Base-by-base conservation (phyloP, 2,888 invertebrate species). In the Dryadula phaetusa region DNA sequence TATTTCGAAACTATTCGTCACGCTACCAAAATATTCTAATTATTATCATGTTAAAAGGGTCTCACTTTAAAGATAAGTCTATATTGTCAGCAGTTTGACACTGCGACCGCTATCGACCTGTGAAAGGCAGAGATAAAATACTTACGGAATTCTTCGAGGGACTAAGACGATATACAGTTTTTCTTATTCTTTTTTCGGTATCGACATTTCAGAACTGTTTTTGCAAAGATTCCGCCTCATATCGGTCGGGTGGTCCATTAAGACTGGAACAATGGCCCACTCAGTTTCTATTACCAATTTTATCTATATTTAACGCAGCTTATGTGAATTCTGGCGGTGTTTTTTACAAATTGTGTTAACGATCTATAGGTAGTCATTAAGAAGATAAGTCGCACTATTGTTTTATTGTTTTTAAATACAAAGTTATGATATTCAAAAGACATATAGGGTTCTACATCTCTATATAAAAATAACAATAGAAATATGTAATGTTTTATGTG, bases 211-310 rank as follows among this genome's bases (percentile, higher is more conserved):
- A 74, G 72, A 80, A 77, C 74, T 73, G 88, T 88, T 90, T 91
- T 90, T 88, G 91, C 89, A 78, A 78, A 79, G 78, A 82, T 77
- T 79, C 80, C 85, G 80, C 80, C 78, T 75, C 69, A 70, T 79
- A 82, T 82, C 85, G 79, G 82, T 81, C 87, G 90, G 89, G 91
- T 90, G 91, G 91, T 90, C 92, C 91, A 89, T 90, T 89, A 88
- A 86, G 77, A 72, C 70, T 82, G 83, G 86, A 89, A 91, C 91
- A 92, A 92, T 90, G 87, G 88, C 68, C 85, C 85, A 83, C 88
- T 89, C 82, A 80, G 80, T 79, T 84, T 85, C 86, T 89, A 86
- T 88, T 88, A 84, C 86, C 86, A 81, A 82, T 83, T 89, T 90
- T 89, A 90, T 90, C 90, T 87, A 85, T 84, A 80, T 88, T 85